Conservation (phyloP, 1,140 invertebrate genomes). For the Phenacoccus solenopsis region DNA sequence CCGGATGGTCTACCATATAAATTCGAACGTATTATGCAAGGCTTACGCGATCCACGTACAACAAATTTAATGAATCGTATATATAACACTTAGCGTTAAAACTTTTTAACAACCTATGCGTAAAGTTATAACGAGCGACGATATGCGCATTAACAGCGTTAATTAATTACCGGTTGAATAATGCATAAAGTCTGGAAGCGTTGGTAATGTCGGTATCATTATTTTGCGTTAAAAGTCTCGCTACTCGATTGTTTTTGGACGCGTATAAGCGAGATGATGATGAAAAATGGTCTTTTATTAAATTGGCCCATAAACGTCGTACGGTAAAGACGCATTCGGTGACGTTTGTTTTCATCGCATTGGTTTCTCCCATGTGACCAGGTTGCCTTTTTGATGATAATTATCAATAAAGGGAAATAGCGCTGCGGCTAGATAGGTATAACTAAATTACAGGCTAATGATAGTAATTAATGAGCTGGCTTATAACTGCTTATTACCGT, state of each 20-base stretch:
- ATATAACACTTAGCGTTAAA: background rate
- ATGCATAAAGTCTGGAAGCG: background rate
- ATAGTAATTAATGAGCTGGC: background rate
- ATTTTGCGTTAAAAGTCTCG: background rate
- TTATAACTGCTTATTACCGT: background rate
- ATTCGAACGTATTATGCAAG: no score
- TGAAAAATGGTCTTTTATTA: background rate
- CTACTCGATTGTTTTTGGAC: background rate
- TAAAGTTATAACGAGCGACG: background rate
- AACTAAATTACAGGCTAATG: background rate
- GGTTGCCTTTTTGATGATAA: background rate
- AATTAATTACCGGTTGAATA: slow-evolving; percentile 3
- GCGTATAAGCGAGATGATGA: background rate
- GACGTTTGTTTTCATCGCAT: background rate
- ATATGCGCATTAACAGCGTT: background rate
- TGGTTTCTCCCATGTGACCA: slow-evolving; percentile 1
- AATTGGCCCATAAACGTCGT: background rate
- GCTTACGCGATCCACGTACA: no score
- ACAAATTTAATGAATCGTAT: background rate
- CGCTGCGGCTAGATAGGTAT: background rate
- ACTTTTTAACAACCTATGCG: background rate
- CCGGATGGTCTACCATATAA: no score
- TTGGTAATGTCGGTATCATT: background rate
- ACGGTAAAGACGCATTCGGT: background rate
- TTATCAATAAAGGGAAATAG: background rate